Evolutionary conservation across 2,888 invertebrate species (phyloP), one percentile per base, ranked within the genome.

Genomic region (Tethea ocularis): DNA sequence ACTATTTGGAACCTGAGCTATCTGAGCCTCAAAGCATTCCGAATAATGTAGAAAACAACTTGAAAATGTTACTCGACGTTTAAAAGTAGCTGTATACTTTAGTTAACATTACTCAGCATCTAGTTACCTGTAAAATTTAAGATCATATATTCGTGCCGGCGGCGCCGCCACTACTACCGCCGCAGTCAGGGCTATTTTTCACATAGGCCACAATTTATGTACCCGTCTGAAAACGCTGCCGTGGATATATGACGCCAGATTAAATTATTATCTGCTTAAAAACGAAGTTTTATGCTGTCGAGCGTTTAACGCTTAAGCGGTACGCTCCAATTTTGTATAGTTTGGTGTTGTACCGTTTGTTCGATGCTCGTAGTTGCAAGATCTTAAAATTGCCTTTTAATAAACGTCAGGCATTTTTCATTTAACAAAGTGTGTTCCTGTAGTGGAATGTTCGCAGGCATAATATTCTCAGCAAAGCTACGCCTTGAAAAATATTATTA

Each of bases 231-330:
- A 77, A 77, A 74, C 68, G 68, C 66, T 64, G 77, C 81, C 75
- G 67, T 67, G 74, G 75, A 82, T 82, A 77, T 86, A 82, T 84
- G 82, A 83, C 69, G 72, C 71, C 72, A 80, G 79, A 85, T 87
- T 86, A 86, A 85, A 79, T 83, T 86, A 84, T 84, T 83, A 85
- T 82, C 80, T 78, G 76, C 79, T 81, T 80, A 71, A 80, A 78
- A 71, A 67, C 68, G 71, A 66, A 65, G 62, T 63, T 67, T 68
- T 69, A 69, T 68, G 67, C 60, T 62, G 67, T 65, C 67, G 62
- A 59, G 53, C 65, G 63, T 74, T 69, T 68, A 46, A 46, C 46
- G 46, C 10, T 20, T 20, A 46, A 38, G 38, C 38, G 15, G 20
- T 41, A 7, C 17, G 41, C 7, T 41, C 20, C 20, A 10, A 20